These are phyloP conservation scores for Anabacerthia variegaticeps DNA, from an alignment of 2,797 vertebrate genomes.

Conservation along the genomic window DNA sequence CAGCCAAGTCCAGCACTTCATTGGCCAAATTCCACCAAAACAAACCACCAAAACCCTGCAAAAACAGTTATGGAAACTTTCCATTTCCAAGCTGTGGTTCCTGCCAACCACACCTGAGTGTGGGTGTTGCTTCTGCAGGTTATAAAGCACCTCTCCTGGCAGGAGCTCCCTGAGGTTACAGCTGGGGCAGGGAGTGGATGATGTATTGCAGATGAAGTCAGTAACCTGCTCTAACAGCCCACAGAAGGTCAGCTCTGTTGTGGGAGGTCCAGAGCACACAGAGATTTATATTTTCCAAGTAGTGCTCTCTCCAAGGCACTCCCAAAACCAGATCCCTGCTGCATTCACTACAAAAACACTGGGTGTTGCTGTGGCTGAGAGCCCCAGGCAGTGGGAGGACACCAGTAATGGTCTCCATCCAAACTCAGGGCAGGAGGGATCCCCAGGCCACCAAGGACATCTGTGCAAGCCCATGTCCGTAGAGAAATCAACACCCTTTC, in stretches of 20 bases:
- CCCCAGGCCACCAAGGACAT: neutral
- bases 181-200: neutral
- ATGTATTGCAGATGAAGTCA: neutral
- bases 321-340: neutral
- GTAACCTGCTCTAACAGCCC: neutral
- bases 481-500: neutral
- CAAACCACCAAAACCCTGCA: neutral
- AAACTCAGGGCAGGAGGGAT: neutral
- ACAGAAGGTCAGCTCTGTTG: neutral
- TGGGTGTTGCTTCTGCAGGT: neutral
- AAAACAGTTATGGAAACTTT: neutral
- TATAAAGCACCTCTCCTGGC: neutral
- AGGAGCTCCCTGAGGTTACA: neutral
- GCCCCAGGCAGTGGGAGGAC: neutral
- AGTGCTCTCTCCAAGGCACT: neutral
- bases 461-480: neutral
- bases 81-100: neutral
- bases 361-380: accelerated
- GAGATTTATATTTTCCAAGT: neutral
- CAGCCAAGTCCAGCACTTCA: neutral
- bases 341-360: neutral
- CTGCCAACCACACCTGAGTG: neutral
- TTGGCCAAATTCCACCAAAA: neutral
- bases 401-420: accelerated
- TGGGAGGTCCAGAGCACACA: neutral